Evolutionary conservation across 2,797 vertebrate genomes (phyloP).

Genomic region (Gymnodraco acuticeps): DNA sequence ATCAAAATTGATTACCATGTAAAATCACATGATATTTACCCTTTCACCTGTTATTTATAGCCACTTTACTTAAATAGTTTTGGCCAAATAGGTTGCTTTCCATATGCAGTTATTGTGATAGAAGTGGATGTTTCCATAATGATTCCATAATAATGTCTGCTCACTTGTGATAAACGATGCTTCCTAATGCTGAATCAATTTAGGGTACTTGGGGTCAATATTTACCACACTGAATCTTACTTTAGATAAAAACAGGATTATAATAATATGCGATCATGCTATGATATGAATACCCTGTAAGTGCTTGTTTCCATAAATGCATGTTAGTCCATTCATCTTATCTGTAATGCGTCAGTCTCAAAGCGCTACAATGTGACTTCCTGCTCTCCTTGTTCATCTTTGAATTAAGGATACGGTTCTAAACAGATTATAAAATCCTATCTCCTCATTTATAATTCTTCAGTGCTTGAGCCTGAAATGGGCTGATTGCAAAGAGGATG

Average conservation of each 20-base stretch:
- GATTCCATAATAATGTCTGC: slow-evolving; percentile 28
- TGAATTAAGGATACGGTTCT: slow-evolving; percentile 54
- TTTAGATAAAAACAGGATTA: slow-evolving; percentile 70
- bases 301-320: slow-evolving; percentile 81
- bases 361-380: slow-evolving; percentile 47
- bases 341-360: slow-evolving; percentile 47
- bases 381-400: slow-evolving; percentile 52
- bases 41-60: slow-evolving; percentile 67
- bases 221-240: slow-evolving; percentile 74
- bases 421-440: slow-evolving; percentile 45
- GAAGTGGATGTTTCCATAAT: slow-evolving; percentile 61
- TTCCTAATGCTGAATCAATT: slow-evolving; percentile 69
- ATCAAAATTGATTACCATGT: slow-evolving; percentile 40
- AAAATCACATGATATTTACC: slow-evolving; percentile 62
- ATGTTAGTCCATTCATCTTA: slow-evolving; percentile 76
- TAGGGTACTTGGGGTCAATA: slow-evolving; percentile 67
- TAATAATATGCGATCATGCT: slow-evolving; percentile 62
- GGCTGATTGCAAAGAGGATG: slow-evolving; percentile 54
- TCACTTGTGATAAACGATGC: slow-evolving; percentile 69
- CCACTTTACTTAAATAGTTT: slow-evolving; percentile 65
- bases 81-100: slow-evolving; percentile 65
- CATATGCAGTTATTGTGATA: slow-evolving; percentile 57
- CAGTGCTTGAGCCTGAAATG: slow-evolving; percentile 48
- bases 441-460: slow-evolving; percentile 60
- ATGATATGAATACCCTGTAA: slow-evolving; percentile 69